Evolutionary conservation across 2,113 vertebrate species (phyloP).

Genomic region (Cavia aperea): DNA sequence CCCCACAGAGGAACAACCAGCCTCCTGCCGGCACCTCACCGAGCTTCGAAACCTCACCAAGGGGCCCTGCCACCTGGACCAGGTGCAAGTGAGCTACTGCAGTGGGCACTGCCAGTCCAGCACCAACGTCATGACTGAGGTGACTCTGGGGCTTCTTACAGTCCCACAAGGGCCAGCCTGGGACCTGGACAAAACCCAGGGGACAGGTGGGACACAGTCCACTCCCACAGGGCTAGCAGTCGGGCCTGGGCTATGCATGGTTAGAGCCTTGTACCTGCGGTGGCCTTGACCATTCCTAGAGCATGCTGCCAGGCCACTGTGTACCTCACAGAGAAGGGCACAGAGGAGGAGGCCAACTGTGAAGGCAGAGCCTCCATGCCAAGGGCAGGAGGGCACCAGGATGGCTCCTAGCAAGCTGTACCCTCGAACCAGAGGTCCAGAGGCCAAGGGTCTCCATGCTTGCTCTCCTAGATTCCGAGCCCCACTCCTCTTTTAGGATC

Average conservation of each 20-base stretch:
- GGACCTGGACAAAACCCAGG: not conserved
- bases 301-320: not conserved
- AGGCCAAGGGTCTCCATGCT: accelerated
- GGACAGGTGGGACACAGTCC: accelerated
- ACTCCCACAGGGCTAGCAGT: not conserved
- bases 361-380: not conserved
- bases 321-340: not conserved
- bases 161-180: not conserved
- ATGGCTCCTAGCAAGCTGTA: not conserved
- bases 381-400: not conserved
- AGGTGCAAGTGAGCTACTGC: slow-evolving; percentile 88
- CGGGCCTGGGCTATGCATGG: accelerated
- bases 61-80: slow-evolving; percentile 82
- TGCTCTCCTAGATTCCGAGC: not conserved
- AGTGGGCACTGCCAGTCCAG: slow-evolving; percentile 84
- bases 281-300: not conserved
- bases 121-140: slow-evolving; percentile 86
- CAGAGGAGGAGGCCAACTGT: not conserved
- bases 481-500: not conserved
- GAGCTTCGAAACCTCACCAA: slow-evolving; percentile 88
- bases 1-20: slow-evolving; percentile 70
- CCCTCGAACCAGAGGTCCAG: not conserved
- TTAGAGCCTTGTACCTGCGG: not conserved
- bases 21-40: slow-evolving; percentile 78
- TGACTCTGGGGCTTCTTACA: slow-evolving; percentile 48